These are phyloP conservation scores for Eristalinus sepulchralis DNA, from an alignment of 2,888 invertebrate species.

Conservation along the genomic window DNA sequence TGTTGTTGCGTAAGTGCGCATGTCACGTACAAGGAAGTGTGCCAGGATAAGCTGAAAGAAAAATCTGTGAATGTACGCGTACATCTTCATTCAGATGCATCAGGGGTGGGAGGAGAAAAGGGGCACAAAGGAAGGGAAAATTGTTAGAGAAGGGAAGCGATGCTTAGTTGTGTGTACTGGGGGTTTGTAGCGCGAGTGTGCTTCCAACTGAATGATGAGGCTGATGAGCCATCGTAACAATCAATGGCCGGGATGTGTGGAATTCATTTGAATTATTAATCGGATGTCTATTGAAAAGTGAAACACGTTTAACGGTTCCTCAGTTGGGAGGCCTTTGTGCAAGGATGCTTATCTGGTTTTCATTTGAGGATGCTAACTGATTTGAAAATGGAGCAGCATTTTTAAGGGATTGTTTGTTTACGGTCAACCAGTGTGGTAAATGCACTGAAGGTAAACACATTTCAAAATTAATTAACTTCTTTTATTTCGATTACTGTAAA, in stretches of 20 bases:
- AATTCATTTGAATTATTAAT: constrained; percentile 60
- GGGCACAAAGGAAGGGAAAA: not conserved
- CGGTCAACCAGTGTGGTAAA: not conserved
- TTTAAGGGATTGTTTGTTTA: not conserved
- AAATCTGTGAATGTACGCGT: not conserved
- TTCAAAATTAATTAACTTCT: not conserved
- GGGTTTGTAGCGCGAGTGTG: constrained; percentile 11
- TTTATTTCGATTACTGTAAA: not conserved
- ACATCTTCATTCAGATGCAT: constrained; percentile 37
- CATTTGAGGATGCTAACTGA: constrained; percentile 44
- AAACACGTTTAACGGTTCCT: constrained; percentile 41
- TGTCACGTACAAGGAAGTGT: constrained; percentile 21
- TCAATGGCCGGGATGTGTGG: constrained; percentile 60
- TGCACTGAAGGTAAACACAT: not conserved
- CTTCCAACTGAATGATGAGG: constrained; percentile 40
- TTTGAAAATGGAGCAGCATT: not conserved
- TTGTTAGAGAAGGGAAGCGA: not conserved
- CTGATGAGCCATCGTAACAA: constrained; percentile 52
- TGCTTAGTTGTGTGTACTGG: constrained; percentile 34
- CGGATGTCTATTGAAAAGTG: constrained; percentile 55
- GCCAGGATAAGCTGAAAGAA: not conserved
- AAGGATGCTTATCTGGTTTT: constrained; percentile 56
- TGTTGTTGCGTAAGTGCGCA: constrained; percentile 67
- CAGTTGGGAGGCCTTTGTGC: constrained; percentile 3
- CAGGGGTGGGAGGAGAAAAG: not conserved